phyloP scores from a whole-genome alignment of 2,113 vertebrate species.

The Ageneiosus marmoratus region DNA sequence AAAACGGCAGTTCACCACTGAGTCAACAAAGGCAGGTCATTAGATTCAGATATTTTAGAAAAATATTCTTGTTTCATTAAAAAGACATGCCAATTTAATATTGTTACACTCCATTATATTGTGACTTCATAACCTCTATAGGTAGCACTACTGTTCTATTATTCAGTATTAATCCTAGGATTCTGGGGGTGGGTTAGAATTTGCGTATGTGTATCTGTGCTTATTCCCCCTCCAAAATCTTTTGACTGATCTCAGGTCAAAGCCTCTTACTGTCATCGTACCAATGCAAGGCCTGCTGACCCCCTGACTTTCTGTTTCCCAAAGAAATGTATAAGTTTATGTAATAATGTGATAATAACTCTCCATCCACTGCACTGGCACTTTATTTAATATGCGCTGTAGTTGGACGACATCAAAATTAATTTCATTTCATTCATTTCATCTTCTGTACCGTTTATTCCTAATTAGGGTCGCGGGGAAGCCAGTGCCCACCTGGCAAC shows the following conservation, averaged over 20 bases:
- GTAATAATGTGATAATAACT: background rate
- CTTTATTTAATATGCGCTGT: background rate
- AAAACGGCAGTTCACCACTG: background rate
- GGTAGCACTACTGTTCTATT: too few species aligned
- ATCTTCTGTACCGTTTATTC: too few species aligned
- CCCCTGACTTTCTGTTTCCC: background rate
- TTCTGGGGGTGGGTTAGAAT: background rate
- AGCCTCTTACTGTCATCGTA: background rate
- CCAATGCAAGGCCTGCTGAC: background rate
- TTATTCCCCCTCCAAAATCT: background rate
- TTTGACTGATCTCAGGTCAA: background rate
- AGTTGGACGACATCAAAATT: background rate
- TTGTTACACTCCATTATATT: background rate
- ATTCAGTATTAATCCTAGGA: background rate
- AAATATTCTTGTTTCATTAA: background rate
- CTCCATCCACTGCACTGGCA: background rate
- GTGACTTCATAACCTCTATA: too few species aligned
- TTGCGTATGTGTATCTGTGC: background rate
- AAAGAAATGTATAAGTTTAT: background rate
- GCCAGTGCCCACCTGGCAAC: too few species aligned
- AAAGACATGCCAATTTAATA: background rate
- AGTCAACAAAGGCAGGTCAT: background rate
- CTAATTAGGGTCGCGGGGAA: too few species aligned
- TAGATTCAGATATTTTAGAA: background rate
- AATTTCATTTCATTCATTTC: too few species aligned